Evolutionary conservation across 2,797 vertebrate genomes (phyloP), one percentile per base, ranked within the genome.

Genomic region (Melanotaenia boesemani): DNA sequence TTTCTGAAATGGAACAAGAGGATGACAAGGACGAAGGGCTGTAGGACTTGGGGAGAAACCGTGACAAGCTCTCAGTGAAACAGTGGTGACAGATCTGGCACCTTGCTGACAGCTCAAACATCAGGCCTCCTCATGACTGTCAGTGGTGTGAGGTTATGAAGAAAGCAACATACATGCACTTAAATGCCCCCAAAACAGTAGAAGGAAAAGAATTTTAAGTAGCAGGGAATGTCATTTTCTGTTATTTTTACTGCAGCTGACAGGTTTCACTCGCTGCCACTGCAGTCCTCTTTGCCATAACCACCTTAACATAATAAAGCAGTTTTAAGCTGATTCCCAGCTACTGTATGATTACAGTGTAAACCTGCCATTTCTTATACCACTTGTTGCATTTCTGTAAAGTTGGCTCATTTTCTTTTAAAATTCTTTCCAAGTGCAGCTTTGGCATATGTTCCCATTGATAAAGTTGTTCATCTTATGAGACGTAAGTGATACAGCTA

Each of bases 51-150:
- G 6, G 37, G 50, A 69, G 74, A 70, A 79, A 81, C 76, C 70
- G 37, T 50, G 77, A 79, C 62, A 22, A 36, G 28, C 62, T 74
- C 61, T 84, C 65, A 70, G 69, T 64, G 72, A 77, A 68, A 30
- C 5, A 20, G 76, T 22, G 80, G 24, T 75, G 82, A 86, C 26
- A 64, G 73, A 85, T 67, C 36, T 2, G 36, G 52, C 63, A 24
- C 61, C 59, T 22, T 7, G 41, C 39, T 84, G 80, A 88, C 75
- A 79, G 78, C 76, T 77, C 34, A n/a, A 76, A 81, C 78, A 55
- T 50, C 20, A 22, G 59, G 36, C 68, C 32, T 74, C 73, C 37
- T 73, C 48, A 5, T 11, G 28, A 67, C 77, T 74, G 78, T 81
- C 79, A 68, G 63, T 22, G 54, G 68, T 67, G 78, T 55, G 69